Percentiles rank a stretch among this genome's conserved stretches.
Evolutionary conservation across 2,113 vertebrate species (phyloP).

Genomic region (Talpa occidentalis): DNA sequence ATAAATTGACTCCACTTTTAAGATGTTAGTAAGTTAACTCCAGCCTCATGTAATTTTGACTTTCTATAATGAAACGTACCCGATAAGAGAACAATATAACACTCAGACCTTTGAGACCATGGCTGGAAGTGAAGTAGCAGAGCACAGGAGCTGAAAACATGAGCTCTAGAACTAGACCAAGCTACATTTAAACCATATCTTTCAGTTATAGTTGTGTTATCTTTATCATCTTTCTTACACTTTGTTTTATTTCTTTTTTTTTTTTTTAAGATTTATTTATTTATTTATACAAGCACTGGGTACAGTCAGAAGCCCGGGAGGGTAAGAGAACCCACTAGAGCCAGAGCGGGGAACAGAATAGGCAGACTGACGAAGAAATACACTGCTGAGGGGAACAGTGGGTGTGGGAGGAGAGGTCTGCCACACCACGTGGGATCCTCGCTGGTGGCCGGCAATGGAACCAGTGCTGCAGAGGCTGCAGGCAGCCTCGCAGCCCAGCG

Average conservation of each 20-base stretch:
- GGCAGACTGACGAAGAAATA: too few relatives aligned
- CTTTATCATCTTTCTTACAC: not conserved
- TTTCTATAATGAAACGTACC: not conserved
- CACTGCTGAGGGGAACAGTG: too few relatives aligned
- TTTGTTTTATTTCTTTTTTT: not conserved
- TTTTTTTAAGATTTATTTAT: too few relatives aligned
- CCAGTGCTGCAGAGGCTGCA: too few relatives aligned
- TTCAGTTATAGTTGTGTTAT: not conserved
- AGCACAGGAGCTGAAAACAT: not conserved
- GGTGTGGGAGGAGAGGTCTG: too few relatives aligned
- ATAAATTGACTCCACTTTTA: not conserved
- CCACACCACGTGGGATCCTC: too few relatives aligned
- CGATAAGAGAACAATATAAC: not conserved
- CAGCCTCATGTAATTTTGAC: not conserved
- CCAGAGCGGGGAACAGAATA: too few relatives aligned
- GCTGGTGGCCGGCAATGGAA: too few relatives aligned
- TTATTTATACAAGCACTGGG: too few relatives aligned
- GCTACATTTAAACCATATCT: not conserved
- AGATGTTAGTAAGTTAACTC: not conserved
- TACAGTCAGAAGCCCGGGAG: too few relatives aligned
- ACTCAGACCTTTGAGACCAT: not conserved
- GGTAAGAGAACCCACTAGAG: too few relatives aligned
- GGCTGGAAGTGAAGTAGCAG: not conserved
- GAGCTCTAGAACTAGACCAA: not conserved
- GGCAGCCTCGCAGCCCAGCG: too few relatives aligned